Evolutionary conservation across 64 coral and sea anemone species (phyloP).

Genomic region (Actinia tenebrosa): DNA sequence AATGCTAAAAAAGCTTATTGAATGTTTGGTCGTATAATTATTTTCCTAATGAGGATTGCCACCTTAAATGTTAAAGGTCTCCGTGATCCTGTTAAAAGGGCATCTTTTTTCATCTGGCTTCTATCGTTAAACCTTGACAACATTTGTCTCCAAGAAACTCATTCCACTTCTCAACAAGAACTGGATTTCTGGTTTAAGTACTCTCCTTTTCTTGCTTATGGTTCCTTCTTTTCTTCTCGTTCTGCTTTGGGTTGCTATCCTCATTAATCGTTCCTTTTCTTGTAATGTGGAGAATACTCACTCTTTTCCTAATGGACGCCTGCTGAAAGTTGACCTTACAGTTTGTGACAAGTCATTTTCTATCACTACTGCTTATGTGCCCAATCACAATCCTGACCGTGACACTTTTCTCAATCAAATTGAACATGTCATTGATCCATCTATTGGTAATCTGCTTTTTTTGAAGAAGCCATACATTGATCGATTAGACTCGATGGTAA

Average conservation of each 20-base stretch:
- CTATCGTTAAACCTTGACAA: not conserved
- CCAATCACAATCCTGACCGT: not conserved
- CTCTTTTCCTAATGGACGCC: not conserved
- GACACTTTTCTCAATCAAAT: not conserved
- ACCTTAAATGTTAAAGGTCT: slow-evolving; percentile 37
- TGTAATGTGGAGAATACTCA: not conserved
- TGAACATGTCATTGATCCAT: not conserved
- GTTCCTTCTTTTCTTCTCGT: not conserved
- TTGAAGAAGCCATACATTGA: slow-evolving; percentile 32
- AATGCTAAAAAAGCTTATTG: no score
- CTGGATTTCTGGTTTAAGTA: slow-evolving; percentile 4
- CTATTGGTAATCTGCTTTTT: not conserved
- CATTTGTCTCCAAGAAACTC: slow-evolving; percentile 46
- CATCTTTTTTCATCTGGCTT: slow-evolving; percentile 21
- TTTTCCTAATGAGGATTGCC: not conserved
- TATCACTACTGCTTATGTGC: not conserved
- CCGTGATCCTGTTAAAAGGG: not conserved
- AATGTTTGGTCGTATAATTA: not conserved
- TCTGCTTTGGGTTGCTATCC: not conserved
- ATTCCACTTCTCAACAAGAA: not conserved
- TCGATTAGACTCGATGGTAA: slow-evolving; percentile 7
- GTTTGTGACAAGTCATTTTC: not conserved
- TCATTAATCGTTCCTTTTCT: not conserved
- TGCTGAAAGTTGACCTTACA: not conserved
- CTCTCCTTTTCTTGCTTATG: not conserved